Base-by-base conservation (phyloP, 2,113 vertebrate genomes). In the Nothocercus julius region DNA sequence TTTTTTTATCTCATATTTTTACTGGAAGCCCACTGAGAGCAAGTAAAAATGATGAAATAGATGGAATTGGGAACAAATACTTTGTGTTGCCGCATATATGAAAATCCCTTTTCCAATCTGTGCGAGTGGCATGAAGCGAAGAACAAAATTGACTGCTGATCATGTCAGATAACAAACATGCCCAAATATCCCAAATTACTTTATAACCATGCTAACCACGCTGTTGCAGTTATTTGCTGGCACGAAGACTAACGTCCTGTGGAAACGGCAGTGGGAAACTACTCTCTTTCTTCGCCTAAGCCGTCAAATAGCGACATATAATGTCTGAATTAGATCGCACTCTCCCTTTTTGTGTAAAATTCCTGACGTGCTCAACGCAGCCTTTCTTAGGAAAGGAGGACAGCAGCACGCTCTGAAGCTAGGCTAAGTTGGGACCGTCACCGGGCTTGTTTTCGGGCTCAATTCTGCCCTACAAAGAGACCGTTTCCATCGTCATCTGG, bases 261-360 rank as follows among this genome's bases (percentile, higher is more conserved):
- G 58, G 77, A 82, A 95, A 49, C 15, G 49, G 66, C 53, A 93
- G 66, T 63, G 90, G 81, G 66, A 92, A 90, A 53, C 11, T n/a
- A 27, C 34, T 87, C 11, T 84, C 17, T 72, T 61, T 18, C 27
- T 94, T 95, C 80, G n/a, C 69, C 32, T 64, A 24, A 78, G 3
- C 88, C 81, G 42, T 45, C 80, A 86, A 77, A 72, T 25, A 84
- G 36, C 0, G 0, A 42, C 27, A 3, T 32, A 14, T 30, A 73
- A 45, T 62, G 7, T 81, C 93, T 88, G 27, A 21, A 32, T 85
- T 77, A 81, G 77, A 53, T 68, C 34, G 77, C 85, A 25, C 49
- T 16, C 22, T 87, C 32, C 8, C 18, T 87, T 81, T 49, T 63
- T 2, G 2, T 15, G 2, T 32, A 63, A 81, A 81, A 81, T 80